Percentiles rank a stretch among this genome's conserved stretches.
Conservation (phyloP, 2,797 vertebrate species). For the Parambassis ranga region DNA sequence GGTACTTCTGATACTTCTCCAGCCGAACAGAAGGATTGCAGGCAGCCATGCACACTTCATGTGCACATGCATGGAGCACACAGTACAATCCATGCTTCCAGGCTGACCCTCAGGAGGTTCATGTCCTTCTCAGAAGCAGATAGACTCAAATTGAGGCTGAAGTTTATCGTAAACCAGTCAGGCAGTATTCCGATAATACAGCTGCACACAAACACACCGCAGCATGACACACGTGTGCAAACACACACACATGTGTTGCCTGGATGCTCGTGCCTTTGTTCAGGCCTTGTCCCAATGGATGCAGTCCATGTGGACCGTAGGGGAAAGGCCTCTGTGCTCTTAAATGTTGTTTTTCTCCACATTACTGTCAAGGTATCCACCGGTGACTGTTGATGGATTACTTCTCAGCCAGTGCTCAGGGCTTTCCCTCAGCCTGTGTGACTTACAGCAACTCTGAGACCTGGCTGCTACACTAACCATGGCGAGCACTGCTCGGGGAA, state of each 20-base stretch:
- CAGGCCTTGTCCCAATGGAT: conserved; percentile 32
- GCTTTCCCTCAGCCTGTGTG: conserved; percentile 46
- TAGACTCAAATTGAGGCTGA: conserved; percentile 14
- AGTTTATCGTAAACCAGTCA: conserved; percentile 44
- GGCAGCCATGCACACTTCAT: not conserved
- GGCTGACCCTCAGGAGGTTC: conserved; percentile 18
- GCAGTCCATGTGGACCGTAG: not conserved
- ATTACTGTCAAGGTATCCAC: conserved; percentile 64
- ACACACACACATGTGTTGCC: conserved; percentile 1
- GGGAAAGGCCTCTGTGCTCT: conserved; percentile 38
- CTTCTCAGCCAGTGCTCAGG: conserved; percentile 29
- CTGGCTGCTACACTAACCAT: conserved; percentile 47
- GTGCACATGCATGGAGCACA: not conserved
- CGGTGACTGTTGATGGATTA: conserved; percentile 73
- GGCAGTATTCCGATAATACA: conserved; percentile 13
- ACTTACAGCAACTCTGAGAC: conserved; percentile 45
- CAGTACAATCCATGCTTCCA: not conserved
- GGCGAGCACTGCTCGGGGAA: conserved; percentile 47
- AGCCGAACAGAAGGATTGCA: not conserved
- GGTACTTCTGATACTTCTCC: not conserved
- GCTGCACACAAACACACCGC: conserved; percentile 9
- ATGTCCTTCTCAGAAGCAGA: not conserved
- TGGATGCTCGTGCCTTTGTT: conserved; percentile 6
- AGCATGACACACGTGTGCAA: not conserved
- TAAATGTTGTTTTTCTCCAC: conserved; percentile 63